phyloP scores from a whole-genome alignment of 2,113 vertebrate species.

The Sphaerodactylus townsendi region DNA sequence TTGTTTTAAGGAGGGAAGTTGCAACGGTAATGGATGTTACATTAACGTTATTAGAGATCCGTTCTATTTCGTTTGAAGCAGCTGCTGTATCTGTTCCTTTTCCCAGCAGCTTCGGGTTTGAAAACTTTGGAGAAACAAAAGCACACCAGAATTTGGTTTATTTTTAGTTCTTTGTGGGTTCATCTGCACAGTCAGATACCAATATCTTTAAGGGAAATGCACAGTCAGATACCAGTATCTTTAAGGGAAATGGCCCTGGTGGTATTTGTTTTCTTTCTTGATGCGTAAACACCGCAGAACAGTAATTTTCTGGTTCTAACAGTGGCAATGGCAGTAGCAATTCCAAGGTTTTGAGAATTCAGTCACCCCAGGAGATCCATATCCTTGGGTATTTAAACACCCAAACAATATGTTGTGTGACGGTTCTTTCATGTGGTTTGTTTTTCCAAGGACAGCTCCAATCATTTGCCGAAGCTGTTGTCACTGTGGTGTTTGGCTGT shows the following conservation, averaged over 20 bases:
- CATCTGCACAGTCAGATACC: background rate
- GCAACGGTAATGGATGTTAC: slow-evolving; percentile 48
- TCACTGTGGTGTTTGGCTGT: background rate
- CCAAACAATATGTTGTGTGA: background rate
- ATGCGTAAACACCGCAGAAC: background rate
- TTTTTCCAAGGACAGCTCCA: background rate
- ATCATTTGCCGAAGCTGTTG: background rate
- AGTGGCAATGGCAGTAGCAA: background rate
- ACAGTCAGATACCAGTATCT: background rate
- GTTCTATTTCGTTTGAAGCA: slow-evolving; percentile 22
- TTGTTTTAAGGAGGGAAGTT: background rate
- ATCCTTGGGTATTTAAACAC: background rate
- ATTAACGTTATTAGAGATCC: slow-evolving; percentile 22
- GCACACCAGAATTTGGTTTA: slow-evolving; percentile 13
- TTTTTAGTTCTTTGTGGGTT: background rate
- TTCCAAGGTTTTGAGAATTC: background rate
- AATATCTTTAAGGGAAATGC: background rate
- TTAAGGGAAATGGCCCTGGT: background rate
- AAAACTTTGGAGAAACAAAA: slow-evolving; percentile 7
- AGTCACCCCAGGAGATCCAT: background rate
- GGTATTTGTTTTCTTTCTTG: background rate
- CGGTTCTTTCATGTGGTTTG: background rate
- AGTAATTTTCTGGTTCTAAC: background rate
- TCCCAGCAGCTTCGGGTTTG: slow-evolving; percentile 5
- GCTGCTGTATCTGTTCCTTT: slow-evolving; percentile 29